phyloP scores from a whole-genome alignment of 2,888 invertebrate species.

The Rhamphomyia laevipes region DNA sequence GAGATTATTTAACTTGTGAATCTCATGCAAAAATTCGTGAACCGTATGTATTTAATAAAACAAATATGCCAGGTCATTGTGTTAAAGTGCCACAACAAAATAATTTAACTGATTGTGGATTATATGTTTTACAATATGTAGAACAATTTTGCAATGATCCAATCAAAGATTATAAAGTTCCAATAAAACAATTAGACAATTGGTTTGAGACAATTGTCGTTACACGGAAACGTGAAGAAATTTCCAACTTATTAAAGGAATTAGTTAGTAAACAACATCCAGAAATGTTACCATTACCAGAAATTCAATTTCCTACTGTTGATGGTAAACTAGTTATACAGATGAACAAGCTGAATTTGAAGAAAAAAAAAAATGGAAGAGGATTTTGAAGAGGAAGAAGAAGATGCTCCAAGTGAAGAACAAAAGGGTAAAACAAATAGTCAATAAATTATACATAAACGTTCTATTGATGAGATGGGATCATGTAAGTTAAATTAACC shows the following conservation, averaged over 20 bases:
- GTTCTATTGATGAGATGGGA: background rate
- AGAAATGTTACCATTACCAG: conserved; percentile 53
- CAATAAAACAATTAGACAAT: conserved; percentile 66
- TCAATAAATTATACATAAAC: background rate
- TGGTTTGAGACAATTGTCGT: conserved; percentile 85
- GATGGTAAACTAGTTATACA: conserved; percentile 52
- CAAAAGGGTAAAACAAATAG: background rate
- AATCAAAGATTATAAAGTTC: conserved; percentile 66
- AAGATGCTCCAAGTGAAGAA: background rate
- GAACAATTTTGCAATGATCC: conserved; percentile 90
- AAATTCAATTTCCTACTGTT: conserved; percentile 62
- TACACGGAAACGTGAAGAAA: conserved; percentile 74
- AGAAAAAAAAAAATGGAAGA: conserved; percentile 41
- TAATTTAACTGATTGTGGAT: conserved; percentile 94
- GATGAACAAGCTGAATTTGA: conserved; percentile 43
- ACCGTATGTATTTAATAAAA: conserved; percentile 55
- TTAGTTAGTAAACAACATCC: conserved; percentile 51
- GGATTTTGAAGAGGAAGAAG: conserved; percentile 29
- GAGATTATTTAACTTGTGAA: conserved; percentile 85
- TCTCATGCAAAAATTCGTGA: conserved; percentile 58
- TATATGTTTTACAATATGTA: conserved; percentile 90
- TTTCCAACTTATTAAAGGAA: conserved; percentile 62
- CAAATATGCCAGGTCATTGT: conserved; percentile 73
- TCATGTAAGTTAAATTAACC: background rate
- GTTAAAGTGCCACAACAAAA: conserved; percentile 95